A percentile compares a stretch with the other conserved stretches of the same genome.
Conservation (phyloP, 2,113 vertebrate genomes). For the Rhinoptilus africanus region DNA sequence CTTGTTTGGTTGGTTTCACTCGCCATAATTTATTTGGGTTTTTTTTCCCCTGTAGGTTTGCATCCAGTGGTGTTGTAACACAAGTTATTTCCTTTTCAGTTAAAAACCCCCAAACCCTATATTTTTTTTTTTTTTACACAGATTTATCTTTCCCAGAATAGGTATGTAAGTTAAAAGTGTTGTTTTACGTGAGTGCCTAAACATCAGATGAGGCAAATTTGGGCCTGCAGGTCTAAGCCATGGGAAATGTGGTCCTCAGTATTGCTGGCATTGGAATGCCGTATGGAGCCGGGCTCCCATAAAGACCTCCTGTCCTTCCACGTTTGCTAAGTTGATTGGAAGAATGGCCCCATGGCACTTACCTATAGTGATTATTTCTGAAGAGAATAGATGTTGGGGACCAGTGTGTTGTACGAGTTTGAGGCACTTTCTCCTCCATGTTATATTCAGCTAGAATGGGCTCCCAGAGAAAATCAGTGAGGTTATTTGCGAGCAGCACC, state of each 20-base stretch:
- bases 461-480: background rate
- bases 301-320: background rate
- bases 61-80: background rate
- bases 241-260: background rate
- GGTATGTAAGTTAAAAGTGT: background rate
- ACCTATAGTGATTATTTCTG: background rate
- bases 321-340: background rate
- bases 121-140: background rate
- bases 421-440: background rate
- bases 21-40: background rate
- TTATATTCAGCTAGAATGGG: background rate
- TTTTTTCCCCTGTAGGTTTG: background rate
- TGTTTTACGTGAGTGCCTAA: background rate
- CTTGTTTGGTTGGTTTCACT: slow-evolving; percentile 46
- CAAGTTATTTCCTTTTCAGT: background rate
- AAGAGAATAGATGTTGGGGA: background rate
- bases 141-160: background rate
- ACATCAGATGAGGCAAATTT: background rate
- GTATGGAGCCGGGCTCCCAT: background rate
- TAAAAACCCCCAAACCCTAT: too few relatives aligned
- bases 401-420: background rate
- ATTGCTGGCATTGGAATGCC: background rate
- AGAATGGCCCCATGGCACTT: background rate
- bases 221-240: background rate
- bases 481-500: background rate